Conservation (phyloP, 2,113 vertebrate genomes). For the Myrmophylax atrothorax region DNA sequence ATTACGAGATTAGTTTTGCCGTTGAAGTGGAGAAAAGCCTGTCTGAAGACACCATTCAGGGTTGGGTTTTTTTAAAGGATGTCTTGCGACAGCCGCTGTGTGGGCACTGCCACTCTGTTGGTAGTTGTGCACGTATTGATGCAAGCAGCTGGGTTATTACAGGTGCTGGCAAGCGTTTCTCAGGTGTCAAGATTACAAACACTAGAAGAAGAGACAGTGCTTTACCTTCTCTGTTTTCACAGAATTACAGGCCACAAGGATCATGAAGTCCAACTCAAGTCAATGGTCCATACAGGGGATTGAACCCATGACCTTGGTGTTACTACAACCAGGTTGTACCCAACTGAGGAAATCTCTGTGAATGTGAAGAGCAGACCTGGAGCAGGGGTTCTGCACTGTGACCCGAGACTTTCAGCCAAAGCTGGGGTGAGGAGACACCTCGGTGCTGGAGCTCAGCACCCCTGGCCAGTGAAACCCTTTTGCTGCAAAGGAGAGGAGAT, state of each 20-base stretch:
- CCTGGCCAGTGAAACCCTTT: background rate
- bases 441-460: background rate
- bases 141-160: background rate
- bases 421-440: background rate
- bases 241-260: too few relatives aligned
- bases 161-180: fast-evolving
- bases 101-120: background rate
- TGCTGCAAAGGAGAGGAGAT: background rate
- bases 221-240: background rate
- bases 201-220: fast-evolving
- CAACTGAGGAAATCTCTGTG: background rate
- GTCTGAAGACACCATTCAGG: background rate
- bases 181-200: background rate
- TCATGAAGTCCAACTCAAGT: too few relatives aligned
- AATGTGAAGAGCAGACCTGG: background rate
- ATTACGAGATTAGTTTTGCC: background rate
- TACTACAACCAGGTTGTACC: too few relatives aligned
- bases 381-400: background rate
- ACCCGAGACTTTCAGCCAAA: background rate
- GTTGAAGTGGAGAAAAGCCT: background rate
- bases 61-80: background rate
- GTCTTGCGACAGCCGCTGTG: background rate
- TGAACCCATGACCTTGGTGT: too few relatives aligned
- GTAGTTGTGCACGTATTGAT: background rate
- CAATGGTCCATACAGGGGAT: too few relatives aligned